These are phyloP conservation scores for Orthonevra nobilis DNA, from an alignment of 2,888 invertebrate species.

Conservation along the genomic window DNA sequence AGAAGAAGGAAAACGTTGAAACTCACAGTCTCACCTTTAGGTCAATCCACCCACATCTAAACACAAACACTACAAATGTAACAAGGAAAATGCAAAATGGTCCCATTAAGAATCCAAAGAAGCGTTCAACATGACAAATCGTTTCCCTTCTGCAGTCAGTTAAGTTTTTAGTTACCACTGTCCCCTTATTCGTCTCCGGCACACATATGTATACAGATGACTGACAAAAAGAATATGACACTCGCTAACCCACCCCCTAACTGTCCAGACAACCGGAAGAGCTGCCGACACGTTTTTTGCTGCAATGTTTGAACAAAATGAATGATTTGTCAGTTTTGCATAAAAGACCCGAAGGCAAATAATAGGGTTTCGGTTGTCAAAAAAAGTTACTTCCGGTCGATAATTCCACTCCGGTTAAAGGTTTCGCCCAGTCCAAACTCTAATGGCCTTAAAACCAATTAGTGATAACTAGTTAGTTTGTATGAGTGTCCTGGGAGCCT, in stretches of 20 bases:
- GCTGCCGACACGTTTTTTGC: conserved; percentile 10
- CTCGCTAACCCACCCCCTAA: too few species aligned
- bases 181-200: too few species aligned
- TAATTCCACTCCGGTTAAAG: too few species aligned
- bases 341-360: not conserved
- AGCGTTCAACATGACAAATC: conserved; percentile 29
- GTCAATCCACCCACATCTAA: conserved; percentile 22
- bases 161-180: too few species aligned
- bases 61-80: conserved; percentile 27
- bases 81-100: not conserved
- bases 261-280: not conserved
- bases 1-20: too few species aligned
- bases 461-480: conserved; percentile 9
- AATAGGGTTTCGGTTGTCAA: not conserved
- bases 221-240: too few species aligned
- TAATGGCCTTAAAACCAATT: conserved; percentile 21
- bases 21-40: not conserved
- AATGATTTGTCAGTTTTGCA: conserved; percentile 25
- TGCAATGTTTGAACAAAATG: conserved; percentile 23
- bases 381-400: too few species aligned
- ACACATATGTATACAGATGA: too few species aligned
- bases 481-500: too few species aligned
- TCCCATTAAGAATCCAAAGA: conserved; percentile 15
- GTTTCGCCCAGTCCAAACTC: too few species aligned
- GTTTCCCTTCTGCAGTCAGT: conserved; percentile 15